phyloP scores from a whole-genome alignment of 2,888 invertebrate genomes.

The Pristionchus maxplancki region DNA sequence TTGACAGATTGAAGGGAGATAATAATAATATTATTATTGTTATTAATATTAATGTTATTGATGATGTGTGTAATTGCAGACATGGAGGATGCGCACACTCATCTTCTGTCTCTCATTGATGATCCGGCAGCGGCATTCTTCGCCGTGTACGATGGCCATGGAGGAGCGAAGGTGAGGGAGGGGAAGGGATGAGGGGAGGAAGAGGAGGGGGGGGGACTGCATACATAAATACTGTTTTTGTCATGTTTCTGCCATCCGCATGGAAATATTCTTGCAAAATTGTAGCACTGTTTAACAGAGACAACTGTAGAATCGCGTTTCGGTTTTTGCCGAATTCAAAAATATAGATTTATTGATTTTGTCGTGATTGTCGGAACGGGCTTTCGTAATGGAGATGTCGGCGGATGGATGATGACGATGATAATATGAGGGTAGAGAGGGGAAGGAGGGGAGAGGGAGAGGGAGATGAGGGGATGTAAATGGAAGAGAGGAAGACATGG shows the following conservation, averaged over 20 bases:
- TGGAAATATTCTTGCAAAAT: background rate
- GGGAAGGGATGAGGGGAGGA: too few species aligned
- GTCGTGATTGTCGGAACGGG: background rate
- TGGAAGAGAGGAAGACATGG: background rate
- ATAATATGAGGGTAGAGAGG: conserved; percentile 1
- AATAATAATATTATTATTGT: conserved; percentile 7
- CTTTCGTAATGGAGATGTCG: background rate
- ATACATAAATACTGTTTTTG: conserved; percentile 70
- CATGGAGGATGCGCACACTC: conserved; percentile 99
- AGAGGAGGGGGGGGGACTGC: conserved; percentile 72
- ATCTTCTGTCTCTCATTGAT: conserved; percentile 88
- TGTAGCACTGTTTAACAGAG: background rate
- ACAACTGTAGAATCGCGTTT: background rate
- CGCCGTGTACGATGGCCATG: conserved; percentile 96
- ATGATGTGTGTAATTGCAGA: conserved; percentile 76
- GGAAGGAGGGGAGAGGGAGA: background rate
- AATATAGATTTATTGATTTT: background rate
- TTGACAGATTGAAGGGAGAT: background rate
- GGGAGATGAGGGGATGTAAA: background rate
- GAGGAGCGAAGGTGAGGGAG: conserved; percentile 80
- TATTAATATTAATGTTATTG: background rate
- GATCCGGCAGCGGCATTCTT: conserved; percentile 95
- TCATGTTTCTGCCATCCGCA: background rate
- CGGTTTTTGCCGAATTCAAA: background rate
- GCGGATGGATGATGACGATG: background rate